Conservation (phyloP, 2,797 vertebrate genomes). For the Odontamblyopus lacepedii region DNA sequence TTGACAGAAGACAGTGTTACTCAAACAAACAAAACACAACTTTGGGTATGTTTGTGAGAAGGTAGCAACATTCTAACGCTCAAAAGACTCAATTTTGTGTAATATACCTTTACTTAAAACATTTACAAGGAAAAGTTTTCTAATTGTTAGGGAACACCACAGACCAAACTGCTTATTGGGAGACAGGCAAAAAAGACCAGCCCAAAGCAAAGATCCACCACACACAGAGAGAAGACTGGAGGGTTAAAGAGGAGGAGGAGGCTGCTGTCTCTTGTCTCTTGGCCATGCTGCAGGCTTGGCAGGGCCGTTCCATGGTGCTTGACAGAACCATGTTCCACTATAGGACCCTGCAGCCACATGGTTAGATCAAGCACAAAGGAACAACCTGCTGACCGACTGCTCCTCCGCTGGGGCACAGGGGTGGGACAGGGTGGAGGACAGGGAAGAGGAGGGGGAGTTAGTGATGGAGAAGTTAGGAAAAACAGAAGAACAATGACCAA, state of each 20-base stretch:
- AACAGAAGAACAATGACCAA: neutral
- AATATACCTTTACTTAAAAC: constrained; percentile 1
- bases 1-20: no score
- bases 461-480: neutral
- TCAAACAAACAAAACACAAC: no score
- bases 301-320: constrained; percentile 99
- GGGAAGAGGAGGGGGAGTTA: neutral
- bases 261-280: constrained; percentile 81
- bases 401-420: constrained; percentile 92
- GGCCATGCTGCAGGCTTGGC: constrained; percentile 96
- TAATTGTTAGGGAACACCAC: constrained; percentile 39
- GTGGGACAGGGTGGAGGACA: constrained; percentile 55
- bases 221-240: constrained; percentile 32
- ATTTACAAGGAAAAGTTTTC: constrained; percentile 2
- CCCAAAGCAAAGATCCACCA: constrained; percentile 29
- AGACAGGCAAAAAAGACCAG: constrained; percentile 32
- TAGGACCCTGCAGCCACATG: constrained; percentile 97
- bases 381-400: constrained; percentile 93
- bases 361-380: constrained; percentile 99
- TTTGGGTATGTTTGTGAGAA: no score
- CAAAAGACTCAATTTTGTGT: no score
- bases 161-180: constrained; percentile 26
- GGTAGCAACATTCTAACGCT: no score
- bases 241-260: constrained; percentile 30
- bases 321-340: constrained; percentile 99